phyloP scores from a whole-genome alignment of 2,888 invertebrate species.

The Leptinotarsa haldemani region DNA sequence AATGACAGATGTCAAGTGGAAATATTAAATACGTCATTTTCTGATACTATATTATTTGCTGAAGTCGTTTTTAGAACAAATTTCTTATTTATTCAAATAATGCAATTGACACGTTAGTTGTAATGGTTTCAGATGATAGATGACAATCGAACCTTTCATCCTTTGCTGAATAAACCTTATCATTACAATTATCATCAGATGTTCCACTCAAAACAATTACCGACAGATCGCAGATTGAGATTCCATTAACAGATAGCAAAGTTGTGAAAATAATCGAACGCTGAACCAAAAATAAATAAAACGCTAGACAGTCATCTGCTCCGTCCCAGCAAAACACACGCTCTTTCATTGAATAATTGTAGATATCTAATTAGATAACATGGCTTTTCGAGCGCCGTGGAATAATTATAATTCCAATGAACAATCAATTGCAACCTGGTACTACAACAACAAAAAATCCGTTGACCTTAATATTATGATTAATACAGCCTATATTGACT shows the following conservation, averaged over 20 bases:
- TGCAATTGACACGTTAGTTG: too few relatives aligned
- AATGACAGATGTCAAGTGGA: too few relatives aligned
- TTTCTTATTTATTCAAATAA: too few relatives aligned
- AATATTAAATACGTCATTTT: too few relatives aligned
- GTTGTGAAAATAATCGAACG: neutral
- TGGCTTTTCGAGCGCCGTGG: constrained; percentile 23
- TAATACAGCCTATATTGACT: constrained; percentile 30
- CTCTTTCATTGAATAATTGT: constrained; percentile 20
- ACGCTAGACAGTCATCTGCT: neutral
- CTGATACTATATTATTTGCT: too few relatives aligned
- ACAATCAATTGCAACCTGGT: constrained; percentile 11
- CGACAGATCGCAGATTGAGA: neutral
- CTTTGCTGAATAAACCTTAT: too few relatives aligned
- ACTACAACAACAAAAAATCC: constrained; percentile 7
- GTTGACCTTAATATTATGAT: constrained; percentile 34
- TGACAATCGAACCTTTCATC: too few relatives aligned
- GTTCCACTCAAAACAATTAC: neutral
- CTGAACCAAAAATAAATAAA: neutral
- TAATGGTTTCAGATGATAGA: too few relatives aligned
- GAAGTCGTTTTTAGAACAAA: too few relatives aligned
- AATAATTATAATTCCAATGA: constrained; percentile 31
- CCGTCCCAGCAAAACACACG: neutral
- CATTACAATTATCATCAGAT: neutral
- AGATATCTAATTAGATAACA: constrained; percentile 34
- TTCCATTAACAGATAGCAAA: neutral